Evolutionary conservation across 2,888 invertebrate species (phyloP).

Genomic region (Nemotelus nigrinus): DNA sequence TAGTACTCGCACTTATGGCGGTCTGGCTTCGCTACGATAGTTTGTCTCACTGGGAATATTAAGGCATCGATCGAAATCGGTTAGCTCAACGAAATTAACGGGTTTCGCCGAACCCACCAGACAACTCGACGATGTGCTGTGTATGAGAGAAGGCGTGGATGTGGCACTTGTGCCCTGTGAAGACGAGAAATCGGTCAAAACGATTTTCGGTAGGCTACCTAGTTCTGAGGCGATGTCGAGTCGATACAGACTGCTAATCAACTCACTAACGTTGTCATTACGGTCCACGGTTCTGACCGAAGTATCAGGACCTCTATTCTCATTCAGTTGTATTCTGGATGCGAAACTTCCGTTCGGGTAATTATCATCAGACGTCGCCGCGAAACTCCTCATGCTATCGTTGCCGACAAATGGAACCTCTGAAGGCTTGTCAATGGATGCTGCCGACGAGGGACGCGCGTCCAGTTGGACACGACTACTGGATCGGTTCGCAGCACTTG

Average conservation of each 20-base stretch:
- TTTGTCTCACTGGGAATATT: slow-evolving; percentile 51
- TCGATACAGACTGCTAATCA: slow-evolving; percentile 33
- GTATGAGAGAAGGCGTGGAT: slow-evolving; percentile 21
- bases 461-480: neutral
- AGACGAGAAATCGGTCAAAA: slow-evolving; percentile 60
- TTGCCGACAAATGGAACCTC: neutral
- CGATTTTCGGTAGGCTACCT: slow-evolving; percentile 59
- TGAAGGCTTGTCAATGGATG: neutral
- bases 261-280: slow-evolving; percentile 28
- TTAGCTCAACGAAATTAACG: slow-evolving; percentile 41
- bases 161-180: slow-evolving; percentile 21
- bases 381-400: slow-evolving; percentile 36
- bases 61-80: slow-evolving; percentile 47
- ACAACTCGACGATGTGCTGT: slow-evolving; percentile 5
- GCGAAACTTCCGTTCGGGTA: slow-evolving; percentile 22
- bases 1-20: slow-evolving; percentile 55
- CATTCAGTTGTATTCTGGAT: slow-evolving; percentile 16
- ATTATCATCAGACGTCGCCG: slow-evolving; percentile 20
- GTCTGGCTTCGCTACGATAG: slow-evolving; percentile 59
- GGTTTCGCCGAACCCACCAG: slow-evolving; percentile 33
- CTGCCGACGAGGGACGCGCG: neutral
- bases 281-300: slow-evolving; percentile 13
- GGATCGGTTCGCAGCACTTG: slow-evolving; percentile 14
- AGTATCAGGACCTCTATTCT: neutral
- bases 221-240: slow-evolving; percentile 36